A percentile compares a stretch with the other conserved stretches of the same genome.
phyloP scores from a whole-genome alignment of 2,113 vertebrate species.

The Lichenostomus cassidix region DNA sequence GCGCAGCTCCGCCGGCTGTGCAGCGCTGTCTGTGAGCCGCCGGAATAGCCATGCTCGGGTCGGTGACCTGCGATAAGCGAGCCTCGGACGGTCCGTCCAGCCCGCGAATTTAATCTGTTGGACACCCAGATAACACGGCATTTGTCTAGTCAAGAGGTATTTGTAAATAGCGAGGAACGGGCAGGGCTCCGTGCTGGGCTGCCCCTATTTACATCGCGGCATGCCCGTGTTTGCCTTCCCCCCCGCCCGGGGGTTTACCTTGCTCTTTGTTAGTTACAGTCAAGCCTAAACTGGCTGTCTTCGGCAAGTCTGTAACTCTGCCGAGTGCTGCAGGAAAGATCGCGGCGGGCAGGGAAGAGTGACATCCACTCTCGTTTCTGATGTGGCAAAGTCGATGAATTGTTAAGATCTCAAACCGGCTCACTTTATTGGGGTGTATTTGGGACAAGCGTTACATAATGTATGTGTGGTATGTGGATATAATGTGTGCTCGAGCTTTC shows the following conservation, averaged over 20 bases:
- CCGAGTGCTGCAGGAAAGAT: background rate
- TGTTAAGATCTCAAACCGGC: background rate
- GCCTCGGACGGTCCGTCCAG: background rate
- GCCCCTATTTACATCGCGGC: background rate
- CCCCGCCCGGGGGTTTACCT: constrained; percentile 13
- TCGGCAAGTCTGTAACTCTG: background rate
- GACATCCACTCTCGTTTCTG: background rate
- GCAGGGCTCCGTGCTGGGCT: background rate
- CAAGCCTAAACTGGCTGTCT: constrained; percentile 2
- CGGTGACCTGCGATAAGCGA: background rate
- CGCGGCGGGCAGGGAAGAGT: background rate
- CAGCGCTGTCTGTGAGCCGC: background rate
- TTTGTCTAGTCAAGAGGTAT: background rate
- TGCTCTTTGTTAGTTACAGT: constrained; percentile 44
- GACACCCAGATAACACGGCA: background rate
- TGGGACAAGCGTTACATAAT: constrained; percentile 10
- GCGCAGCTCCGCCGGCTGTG: accelerated
- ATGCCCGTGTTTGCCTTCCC: background rate
- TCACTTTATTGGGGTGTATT: background rate
- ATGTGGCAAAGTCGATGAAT: background rate
- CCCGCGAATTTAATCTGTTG: background rate
- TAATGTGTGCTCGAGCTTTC: background rate
- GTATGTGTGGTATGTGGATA: background rate
- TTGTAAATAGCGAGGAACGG: background rate
- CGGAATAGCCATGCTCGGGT: background rate